Conservation (phyloP, 2,888 invertebrate genomes). For the Polia nebulosa region DNA sequence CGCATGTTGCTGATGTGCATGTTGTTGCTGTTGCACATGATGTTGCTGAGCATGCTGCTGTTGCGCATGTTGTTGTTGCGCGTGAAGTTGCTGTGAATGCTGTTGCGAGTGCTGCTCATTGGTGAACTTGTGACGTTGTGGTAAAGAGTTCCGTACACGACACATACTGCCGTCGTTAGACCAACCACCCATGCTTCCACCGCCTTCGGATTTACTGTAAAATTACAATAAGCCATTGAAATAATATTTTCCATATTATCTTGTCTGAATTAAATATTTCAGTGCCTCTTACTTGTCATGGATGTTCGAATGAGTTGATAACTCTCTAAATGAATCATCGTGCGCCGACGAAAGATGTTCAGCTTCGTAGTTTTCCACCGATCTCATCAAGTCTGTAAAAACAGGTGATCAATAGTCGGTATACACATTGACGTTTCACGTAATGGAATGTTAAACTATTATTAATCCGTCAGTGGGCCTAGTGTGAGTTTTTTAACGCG, state of each 20-base stretch:
- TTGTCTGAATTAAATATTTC: background rate
- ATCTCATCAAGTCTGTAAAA: constrained; percentile 86
- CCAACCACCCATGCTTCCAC: constrained; percentile 86
- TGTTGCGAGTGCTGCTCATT: constrained; percentile 85
- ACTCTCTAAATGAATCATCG: constrained; percentile 83
- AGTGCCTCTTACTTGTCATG: constrained; percentile 83
- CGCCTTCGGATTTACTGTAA: constrained; percentile 86
- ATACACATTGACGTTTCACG: background rate
- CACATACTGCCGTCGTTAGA: constrained; percentile 87
- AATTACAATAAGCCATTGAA: constrained; percentile 13
- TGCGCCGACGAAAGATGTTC: constrained; percentile 79
- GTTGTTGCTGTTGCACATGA: constrained; percentile 41
- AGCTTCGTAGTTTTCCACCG: constrained; percentile 86
- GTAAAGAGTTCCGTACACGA: constrained; percentile 85
- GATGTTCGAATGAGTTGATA: constrained; percentile 84
- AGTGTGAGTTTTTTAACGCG: too few relatives aligned
- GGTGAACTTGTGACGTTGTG: constrained; percentile 87
- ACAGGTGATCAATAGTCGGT: background rate
- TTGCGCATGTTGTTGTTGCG: constrained; percentile 60
- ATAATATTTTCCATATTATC: background rate
- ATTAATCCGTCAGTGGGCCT: too few relatives aligned
- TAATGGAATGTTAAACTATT: background rate
- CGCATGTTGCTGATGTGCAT: constrained; percentile 39
- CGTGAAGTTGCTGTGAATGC: constrained; percentile 74
- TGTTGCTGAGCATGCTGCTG: constrained; percentile 52